Conservation (phyloP, 2,113 vertebrate genomes). For the Microtus oregoni region DNA sequence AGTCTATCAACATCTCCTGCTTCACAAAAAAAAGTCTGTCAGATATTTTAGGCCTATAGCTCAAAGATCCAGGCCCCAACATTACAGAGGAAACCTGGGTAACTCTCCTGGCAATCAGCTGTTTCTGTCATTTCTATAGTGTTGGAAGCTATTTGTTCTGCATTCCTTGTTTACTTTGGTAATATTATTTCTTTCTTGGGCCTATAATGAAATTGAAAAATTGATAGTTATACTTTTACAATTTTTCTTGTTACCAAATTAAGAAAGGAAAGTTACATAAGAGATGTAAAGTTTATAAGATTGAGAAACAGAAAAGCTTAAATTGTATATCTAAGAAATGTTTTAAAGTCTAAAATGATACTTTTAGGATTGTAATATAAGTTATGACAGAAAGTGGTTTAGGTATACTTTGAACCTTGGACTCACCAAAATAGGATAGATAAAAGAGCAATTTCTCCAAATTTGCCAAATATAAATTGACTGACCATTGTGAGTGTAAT, state of each 20-base stretch:
- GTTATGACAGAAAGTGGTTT: too few species aligned
- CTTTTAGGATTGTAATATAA: too few species aligned
- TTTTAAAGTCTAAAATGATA: too few species aligned
- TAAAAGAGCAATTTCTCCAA: too few species aligned
- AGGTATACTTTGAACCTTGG: too few species aligned
- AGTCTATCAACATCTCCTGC: not conserved
- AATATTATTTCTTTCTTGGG: not conserved
- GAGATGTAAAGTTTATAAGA: not conserved
- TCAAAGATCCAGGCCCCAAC: not conserved
- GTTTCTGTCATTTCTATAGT: not conserved
- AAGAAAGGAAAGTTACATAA: not conserved
- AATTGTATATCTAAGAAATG: not conserved
- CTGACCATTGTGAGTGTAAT: too few species aligned
- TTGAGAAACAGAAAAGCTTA: not conserved
- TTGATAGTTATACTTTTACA: not conserved
- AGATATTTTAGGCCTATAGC: not conserved
- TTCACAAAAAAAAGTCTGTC: too few species aligned
- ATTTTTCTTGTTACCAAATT: not conserved
- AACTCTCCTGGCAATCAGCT: not conserved
- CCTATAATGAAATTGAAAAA: not conserved
- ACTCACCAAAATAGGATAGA: too few species aligned
- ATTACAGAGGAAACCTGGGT: not conserved
- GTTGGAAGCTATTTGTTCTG: not conserved
- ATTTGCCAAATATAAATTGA: too few species aligned
- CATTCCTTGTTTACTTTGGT: not conserved